phyloP scores from a whole-genome alignment of 2,888 invertebrate species.

The Shargacucullia verbasci region DNA sequence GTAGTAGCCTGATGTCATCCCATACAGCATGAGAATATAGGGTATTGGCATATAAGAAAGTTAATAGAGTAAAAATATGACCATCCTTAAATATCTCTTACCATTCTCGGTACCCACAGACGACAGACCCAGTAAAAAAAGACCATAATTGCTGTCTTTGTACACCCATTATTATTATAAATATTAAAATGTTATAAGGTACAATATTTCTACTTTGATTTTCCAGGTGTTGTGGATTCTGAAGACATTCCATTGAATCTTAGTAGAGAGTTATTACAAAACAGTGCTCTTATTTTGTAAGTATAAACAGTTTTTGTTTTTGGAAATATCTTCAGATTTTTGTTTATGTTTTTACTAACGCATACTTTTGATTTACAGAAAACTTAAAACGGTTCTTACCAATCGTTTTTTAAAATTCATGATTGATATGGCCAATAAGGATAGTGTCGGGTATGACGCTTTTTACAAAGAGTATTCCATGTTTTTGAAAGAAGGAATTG shows the following conservation, averaged over 20 bases:
- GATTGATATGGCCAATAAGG: conserved; percentile 95
- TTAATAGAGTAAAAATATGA: no score
- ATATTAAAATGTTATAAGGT: no score
- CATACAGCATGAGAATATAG: no score
- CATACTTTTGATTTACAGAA: conserved; percentile 82
- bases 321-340: no score
- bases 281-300: conserved; percentile 96
- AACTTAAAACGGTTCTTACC: conserved; percentile 95
- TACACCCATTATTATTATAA: background rate
- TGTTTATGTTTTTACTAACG: no score
- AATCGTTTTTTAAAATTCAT: conserved; percentile 95
- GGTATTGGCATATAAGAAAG: no score
- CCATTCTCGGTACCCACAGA: no score
- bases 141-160: no score
- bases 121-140: no score
- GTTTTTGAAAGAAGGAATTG: conserved; percentile 98
- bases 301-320: conserved; percentile 45
- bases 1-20: no score
- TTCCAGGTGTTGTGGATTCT: conserved; percentile 97
- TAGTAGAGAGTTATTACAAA: conserved; percentile 98
- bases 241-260: conserved; percentile 99
- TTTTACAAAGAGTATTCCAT: conserved; percentile 98
- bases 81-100: no score
- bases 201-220: background rate
- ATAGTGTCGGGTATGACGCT: conserved; percentile 93